Percentiles rank a stretch among this genome's conserved stretches.
Evolutionary conservation across 1,140 invertebrate genomes (phyloP).

Genomic region (Zaprionus tsacasi): DNA sequence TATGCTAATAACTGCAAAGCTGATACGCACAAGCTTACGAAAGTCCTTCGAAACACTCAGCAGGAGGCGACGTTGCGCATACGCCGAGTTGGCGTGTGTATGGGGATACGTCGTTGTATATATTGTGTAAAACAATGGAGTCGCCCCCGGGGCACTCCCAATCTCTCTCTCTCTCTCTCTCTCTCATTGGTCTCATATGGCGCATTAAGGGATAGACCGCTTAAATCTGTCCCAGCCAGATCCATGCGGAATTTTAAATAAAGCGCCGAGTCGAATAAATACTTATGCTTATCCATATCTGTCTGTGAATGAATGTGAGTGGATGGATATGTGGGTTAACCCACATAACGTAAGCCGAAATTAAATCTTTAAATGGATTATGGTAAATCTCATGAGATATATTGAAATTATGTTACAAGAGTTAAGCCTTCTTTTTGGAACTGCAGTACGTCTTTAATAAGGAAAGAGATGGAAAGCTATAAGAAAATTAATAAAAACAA

Average conservation of each 20-base stretch:
- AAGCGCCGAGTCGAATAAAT: not conserved
- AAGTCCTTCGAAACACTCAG: slow-evolving; percentile 12
- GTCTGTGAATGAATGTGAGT: not conserved
- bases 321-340: not conserved
- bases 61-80: slow-evolving; percentile 22
- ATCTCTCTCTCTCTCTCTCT: no score
- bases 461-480: not conserved
- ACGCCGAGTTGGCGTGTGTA: slow-evolving; percentile 7
- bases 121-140: slow-evolving; percentile 16
- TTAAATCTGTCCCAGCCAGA: slow-evolving; percentile 14
- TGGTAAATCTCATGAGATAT: not conserved
- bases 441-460: not conserved
- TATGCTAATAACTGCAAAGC: slow-evolving; percentile 46
- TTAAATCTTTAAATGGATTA: not conserved
- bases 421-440: not conserved
- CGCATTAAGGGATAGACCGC: slow-evolving; percentile 18
- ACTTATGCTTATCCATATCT: not conserved
- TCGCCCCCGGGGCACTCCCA: slow-evolving; percentile 6
- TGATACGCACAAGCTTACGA: slow-evolving; percentile 17
- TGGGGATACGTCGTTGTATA: slow-evolving; percentile 16
- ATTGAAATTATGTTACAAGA: not conserved
- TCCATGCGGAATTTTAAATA: slow-evolving; percentile 6
- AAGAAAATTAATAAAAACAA: not conserved
- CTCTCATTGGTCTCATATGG: not conserved
- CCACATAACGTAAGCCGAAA: not conserved